phyloP scores from a whole-genome alignment of 2,797 vertebrate genomes.

The Margarornis squamiger region DNA sequence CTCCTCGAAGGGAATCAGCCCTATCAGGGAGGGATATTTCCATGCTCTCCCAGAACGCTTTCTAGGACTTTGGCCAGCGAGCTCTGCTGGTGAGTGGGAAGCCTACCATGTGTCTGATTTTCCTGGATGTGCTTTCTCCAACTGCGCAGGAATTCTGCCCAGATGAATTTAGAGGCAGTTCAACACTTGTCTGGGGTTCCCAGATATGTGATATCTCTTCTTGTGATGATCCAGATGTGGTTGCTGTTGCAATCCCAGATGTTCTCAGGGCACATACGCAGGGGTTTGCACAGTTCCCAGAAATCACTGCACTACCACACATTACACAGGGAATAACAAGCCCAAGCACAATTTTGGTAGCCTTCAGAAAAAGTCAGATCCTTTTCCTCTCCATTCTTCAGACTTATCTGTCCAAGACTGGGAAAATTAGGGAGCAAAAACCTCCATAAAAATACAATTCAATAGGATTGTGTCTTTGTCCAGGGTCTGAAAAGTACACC shows the following conservation, averaged over 20 bases:
- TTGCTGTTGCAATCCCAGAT: background rate
- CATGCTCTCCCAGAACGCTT: constrained; percentile 37
- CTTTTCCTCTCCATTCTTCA: background rate
- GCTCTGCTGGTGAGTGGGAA: constrained; percentile 52
- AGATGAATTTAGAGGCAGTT: constrained; percentile 33
- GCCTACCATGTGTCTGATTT: constrained; percentile 48
- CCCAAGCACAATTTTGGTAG: background rate
- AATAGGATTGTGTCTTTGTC: background rate
- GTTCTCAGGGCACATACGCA: background rate
- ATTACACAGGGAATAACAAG: background rate
- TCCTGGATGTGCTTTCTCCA: constrained; percentile 60
- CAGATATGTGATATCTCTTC: background rate
- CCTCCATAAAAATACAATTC: background rate
- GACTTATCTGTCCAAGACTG: background rate
- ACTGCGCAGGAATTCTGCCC: background rate
- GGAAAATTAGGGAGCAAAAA: background rate
- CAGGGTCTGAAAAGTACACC: background rate
- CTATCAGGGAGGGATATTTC: constrained; percentile 15
- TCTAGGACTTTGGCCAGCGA: constrained; percentile 60
- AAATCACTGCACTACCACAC: background rate
- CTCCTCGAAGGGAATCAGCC: background rate
- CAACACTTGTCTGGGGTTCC: constrained; percentile 20
- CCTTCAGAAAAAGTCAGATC: background rate
- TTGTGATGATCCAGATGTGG: constrained; percentile 20
- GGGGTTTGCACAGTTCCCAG: background rate